Evolutionary conservation across 1,140 invertebrate genomes (phyloP).

Genomic region (Ceratina australensis): DNA sequence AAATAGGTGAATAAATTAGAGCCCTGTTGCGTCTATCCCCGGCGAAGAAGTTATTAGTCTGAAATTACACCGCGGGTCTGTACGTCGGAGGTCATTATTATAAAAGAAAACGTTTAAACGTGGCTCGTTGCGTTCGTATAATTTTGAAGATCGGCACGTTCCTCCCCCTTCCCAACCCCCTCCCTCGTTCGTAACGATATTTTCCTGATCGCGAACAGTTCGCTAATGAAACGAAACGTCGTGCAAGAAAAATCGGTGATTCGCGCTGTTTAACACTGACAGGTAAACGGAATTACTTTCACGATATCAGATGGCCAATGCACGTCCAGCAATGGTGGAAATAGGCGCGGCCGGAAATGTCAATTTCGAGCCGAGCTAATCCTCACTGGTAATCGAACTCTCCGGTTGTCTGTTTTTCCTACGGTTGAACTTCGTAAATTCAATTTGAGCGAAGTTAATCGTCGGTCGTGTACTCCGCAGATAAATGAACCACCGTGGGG

Average conservation of each 20-base stretch:
- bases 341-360: conserved; percentile 72
- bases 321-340: conserved; percentile 44
- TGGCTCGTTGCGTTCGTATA: too few relatives aligned
- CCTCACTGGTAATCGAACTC: conserved; percentile 50
- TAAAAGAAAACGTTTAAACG: too few relatives aligned
- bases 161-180: too few relatives aligned
- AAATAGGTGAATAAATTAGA: conserved; percentile 9
- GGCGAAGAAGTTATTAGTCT: not conserved
- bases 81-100: not conserved
- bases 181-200: too few relatives aligned
- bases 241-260: not conserved
- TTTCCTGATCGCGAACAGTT: not conserved
- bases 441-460: conserved; percentile 68
- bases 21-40: not conserved
- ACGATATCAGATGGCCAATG: conserved; percentile 53
- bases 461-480: conserved; percentile 29
- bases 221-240: not conserved
- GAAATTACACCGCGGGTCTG: not conserved
- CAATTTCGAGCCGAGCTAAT: conserved; percentile 68
- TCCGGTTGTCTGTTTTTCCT: conserved; percentile 24
- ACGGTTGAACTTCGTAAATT: conserved; percentile 54
- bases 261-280: conserved; percentile 34
- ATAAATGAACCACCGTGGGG: conserved; percentile 37
- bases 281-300: conserved; percentile 66
- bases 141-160: too few relatives aligned